Base-by-base conservation (phyloP, 1,140 invertebrate species). In the Diorhabda carinulata region DNA sequence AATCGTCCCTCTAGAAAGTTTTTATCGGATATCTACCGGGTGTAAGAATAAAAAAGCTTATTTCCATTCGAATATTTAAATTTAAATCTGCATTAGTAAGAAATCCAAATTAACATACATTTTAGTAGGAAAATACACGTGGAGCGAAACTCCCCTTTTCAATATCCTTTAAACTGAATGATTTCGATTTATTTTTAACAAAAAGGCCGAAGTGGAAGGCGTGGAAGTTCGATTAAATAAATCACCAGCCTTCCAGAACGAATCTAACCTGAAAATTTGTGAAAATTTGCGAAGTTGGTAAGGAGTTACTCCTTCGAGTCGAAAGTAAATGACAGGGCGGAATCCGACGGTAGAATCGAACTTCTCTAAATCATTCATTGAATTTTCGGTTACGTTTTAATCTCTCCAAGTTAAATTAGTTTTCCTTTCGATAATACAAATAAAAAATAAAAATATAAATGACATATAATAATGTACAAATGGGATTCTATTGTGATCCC, bases 191-290 rank as follows among this genome's bases (percentile, higher is more conserved):
- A 52, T n/a, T 52, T n/a, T 52, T n/a, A 8, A 52, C 47, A 52
- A 52, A 52, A 52, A 52, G 47, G 47, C 6, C 47, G 47, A 52
- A 52, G 47, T 52, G n/a, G 47, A 52, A 52, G 47, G 47, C 47
- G 47, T 52, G 47, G 47, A 52, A 52, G 2, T 52, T 52, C 47
- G 2, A 52, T n/a, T 8, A 52, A 52, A 52, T 52, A 52, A 52
- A 52, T 52, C 47, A 52, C 47, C 6, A 52, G 47, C 47, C 47
- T 52, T 52, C 47, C 59, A 41, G 42, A 61, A 61, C 59, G 59
- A 61, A 43, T 41, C 42, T 41, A 61, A 61, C 59, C 59, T 61
- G 59, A 61, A 61, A 61, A 61, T 61, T 61, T 61, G 59, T 10
- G 59, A 61, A 61, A 61, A 61, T 61, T 61, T 61, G 59, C 10